These are phyloP conservation scores for Atethmia centrago DNA, from an alignment of 2,888 invertebrate genomes.

Conservation along the genomic window DNA sequence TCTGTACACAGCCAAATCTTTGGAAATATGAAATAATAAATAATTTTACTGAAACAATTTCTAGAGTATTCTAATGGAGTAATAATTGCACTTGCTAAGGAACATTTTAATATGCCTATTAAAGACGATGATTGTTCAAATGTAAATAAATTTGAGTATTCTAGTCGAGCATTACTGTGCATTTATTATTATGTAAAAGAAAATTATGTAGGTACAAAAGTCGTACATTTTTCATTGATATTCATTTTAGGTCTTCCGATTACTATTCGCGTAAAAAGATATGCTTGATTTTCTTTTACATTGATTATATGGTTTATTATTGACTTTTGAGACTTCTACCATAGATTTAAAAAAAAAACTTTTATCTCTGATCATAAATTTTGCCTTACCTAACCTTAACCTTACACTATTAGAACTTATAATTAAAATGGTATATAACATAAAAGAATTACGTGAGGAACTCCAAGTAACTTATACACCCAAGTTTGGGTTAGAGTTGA, in stretches of 20 bases:
- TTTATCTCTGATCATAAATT: slow-evolving; percentile 7
- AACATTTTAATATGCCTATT: slow-evolving; percentile 30
- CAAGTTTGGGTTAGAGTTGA: not conserved
- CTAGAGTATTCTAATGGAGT: slow-evolving; percentile 41
- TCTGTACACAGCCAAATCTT: slow-evolving; percentile 87
- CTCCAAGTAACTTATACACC: slow-evolving; percentile 15
- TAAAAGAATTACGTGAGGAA: slow-evolving; percentile 33
- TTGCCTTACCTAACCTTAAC: slow-evolving; percentile 14
- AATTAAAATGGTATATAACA: slow-evolving; percentile 31
- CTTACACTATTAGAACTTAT: slow-evolving; percentile 29
- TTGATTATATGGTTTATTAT: not conserved
- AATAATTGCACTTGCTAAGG: slow-evolving; percentile 57
- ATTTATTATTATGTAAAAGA: slow-evolving; percentile 17
- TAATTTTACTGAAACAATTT: slow-evolving; percentile 59
- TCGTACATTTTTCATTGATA: slow-evolving; percentile 11
- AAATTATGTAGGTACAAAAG: slow-evolving; percentile 29
- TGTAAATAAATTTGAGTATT: slow-evolving; percentile 52
- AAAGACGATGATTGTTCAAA: slow-evolving; percentile 17
- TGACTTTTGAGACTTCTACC: not conserved
- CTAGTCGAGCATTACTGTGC: slow-evolving; percentile 17
- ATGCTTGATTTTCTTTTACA: not conserved
- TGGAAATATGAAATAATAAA: slow-evolving; percentile 74
- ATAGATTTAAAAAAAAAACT: not conserved
- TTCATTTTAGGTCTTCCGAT: not conserved
- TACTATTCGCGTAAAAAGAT: not conserved